Conservation (phyloP, 2,888 invertebrate species). For the Siphlonurus alternatus region DNA sequence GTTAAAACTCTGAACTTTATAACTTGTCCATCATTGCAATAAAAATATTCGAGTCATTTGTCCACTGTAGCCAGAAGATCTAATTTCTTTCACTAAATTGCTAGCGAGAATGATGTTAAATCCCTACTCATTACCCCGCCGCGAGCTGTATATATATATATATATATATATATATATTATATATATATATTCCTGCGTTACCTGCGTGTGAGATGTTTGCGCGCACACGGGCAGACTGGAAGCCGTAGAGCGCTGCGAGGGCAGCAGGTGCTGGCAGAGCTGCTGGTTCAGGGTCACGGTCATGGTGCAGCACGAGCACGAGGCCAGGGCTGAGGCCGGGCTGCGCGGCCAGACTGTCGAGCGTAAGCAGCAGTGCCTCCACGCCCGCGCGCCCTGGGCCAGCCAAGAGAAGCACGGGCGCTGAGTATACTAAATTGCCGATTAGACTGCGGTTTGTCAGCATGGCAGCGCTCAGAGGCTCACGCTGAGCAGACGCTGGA, state of each 20-base stretch:
- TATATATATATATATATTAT: too few species aligned
- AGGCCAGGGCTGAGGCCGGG: slow-evolving; percentile 30
- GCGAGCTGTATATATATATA: too few species aligned
- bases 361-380: slow-evolving; percentile 21
- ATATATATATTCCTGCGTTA: too few species aligned
- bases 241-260: background rate
- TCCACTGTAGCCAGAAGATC: too few species aligned
- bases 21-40: too few species aligned
- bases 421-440: slow-evolving; percentile 19
- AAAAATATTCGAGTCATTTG: too few species aligned
- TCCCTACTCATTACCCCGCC: too few species aligned
- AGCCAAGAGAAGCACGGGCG: slow-evolving; percentile 20
- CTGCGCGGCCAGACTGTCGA: slow-evolving; percentile 32
- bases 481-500: slow-evolving; percentile 11
- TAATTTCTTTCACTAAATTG: too few species aligned
- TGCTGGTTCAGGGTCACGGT: slow-evolving; percentile 12
- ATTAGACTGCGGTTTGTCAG: slow-evolving; percentile 19
- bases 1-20: too few species aligned
- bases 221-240: background rate
- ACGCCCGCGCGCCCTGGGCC: slow-evolving; percentile 12
- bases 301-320: slow-evolving; percentile 20
- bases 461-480: slow-evolving; percentile 17
- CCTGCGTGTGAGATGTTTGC: slow-evolving; percentile 5
- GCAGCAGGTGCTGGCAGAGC: background rate
- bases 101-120: too few species aligned